Evolutionary conservation across 2,888 invertebrate genomes (phyloP), one percentile per base, ranked within the genome.

Genomic region (Acleris cristana): DNA sequence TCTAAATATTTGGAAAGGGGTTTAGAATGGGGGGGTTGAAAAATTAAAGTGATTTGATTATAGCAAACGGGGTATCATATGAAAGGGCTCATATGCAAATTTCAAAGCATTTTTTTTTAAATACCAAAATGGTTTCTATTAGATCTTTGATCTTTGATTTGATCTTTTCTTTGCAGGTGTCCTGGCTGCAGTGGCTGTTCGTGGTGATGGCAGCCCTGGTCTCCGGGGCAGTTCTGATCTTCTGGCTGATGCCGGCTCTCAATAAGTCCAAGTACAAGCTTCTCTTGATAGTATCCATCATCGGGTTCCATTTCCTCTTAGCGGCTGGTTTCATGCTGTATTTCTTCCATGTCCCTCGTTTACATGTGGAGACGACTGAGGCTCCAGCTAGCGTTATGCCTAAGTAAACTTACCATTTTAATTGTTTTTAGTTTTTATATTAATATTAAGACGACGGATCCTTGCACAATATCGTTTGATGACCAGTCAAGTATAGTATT

Each of bases 281-380:
- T 0, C 82, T 92, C 23, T 70, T 92, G 7, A 82, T 84, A 0
- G 91, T 92, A 19, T 94, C 95, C 30, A 96, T 98, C 57, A 82
- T 97, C 58, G 91, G 94, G 19, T 95, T 97, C 71, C 98, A 99
- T 85, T 94, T 97, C 59, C 83, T 97, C 19, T 85, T 99, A 34
- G 98, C 98, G 1, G 94, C 96, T 34, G 97, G 98, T 14, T 98
- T 98, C 82, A 97, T 97, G 96, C 79, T 96, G 69, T 96, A 95
- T 78, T 97, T 97, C 85, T 97, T 97, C 76, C 95, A 96, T 78
- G 94, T 92, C 2, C 94, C 95, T 1, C 81, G 76, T 52, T 72
- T 73, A 10, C 53, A 52, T 30, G 74, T 73, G 2, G 45, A 72
- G 7, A 48, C 70, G 18, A 34, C 73, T 5, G 49, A 14, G 4